A percentile compares a stretch with the other conserved stretches of the same genome.
Evolutionary conservation across 2,113 vertebrate species (phyloP).

Genomic region (Platysternon megacephalum): DNA sequence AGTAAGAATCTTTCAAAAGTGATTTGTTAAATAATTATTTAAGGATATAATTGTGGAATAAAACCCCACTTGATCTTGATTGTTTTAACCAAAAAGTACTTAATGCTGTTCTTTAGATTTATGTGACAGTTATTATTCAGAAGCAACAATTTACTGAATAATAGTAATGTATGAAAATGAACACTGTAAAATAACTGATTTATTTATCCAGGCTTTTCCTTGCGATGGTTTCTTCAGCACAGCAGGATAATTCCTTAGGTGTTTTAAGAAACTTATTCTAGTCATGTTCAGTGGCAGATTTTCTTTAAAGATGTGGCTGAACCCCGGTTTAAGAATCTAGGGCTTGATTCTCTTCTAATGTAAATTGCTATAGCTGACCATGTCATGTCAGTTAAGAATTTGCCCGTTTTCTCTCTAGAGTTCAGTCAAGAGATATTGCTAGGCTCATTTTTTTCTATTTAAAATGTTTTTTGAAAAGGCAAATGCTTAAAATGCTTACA

Average conservation of each 20-base stretch:
- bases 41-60: background rate
- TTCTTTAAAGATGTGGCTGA: background rate
- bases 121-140: background rate
- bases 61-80: background rate
- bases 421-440: background rate
- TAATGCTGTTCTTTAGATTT: background rate
- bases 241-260: background rate
- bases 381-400: background rate
- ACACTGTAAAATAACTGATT: background rate
- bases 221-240: background rate
- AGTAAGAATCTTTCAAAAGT: background rate
- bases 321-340: background rate
- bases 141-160: background rate
- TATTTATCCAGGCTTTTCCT: background rate
- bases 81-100: background rate
- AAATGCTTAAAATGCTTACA: background rate
- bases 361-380: background rate
- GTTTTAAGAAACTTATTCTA: background rate
- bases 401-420: background rate
- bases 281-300: background rate
- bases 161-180: background rate
- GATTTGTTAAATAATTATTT: constrained; percentile 18
- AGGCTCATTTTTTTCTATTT: background rate
- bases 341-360: background rate
- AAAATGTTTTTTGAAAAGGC: background rate